Percentiles rank a stretch among this genome's conserved stretches.
Conservation (phyloP, 35 echinoderm and acorn worm genomes). For the Heliocidaris erythrogramma region DNA sequence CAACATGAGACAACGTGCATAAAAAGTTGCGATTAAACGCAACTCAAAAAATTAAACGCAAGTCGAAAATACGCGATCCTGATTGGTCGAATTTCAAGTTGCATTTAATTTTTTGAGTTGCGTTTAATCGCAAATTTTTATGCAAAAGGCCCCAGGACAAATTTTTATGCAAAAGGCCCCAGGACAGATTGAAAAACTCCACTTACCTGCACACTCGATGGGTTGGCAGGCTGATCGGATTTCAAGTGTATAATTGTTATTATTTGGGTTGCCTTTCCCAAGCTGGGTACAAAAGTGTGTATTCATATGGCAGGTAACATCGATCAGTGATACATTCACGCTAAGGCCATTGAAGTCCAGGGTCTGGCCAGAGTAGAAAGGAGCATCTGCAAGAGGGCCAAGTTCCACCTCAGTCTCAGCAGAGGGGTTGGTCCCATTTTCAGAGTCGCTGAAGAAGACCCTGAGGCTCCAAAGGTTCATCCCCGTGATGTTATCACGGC, state of each 20-base stretch:
- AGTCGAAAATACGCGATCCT: no score
- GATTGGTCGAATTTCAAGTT: no score
- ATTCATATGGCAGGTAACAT: background rate
- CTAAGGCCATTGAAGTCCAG: background rate
- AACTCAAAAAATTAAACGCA: no score
- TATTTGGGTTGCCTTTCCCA: background rate
- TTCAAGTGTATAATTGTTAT: background rate
- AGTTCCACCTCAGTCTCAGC: background rate
- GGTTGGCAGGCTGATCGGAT: constrained; percentile 18
- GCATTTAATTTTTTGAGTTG: no score
- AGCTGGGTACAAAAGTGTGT: constrained; percentile 1
- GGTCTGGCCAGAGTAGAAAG: constrained; percentile 36
- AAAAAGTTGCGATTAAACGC: no score
- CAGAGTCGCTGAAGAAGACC: constrained; percentile 26
- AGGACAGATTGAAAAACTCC: background rate
- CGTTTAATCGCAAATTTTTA: no score
- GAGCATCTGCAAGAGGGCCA: constrained; percentile 14
- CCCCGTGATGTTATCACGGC: constrained; percentile 40
- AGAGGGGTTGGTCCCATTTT: background rate
- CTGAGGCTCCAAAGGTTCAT: constrained; percentile 10
- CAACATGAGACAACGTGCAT: no score
- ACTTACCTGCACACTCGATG: constrained; percentile 24
- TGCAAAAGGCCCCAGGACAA: no score
- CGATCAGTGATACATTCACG: background rate
- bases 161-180: no score